phyloP scores from a whole-genome alignment of 2,113 vertebrate species.

The Nothoprocta perdicaria region DNA sequence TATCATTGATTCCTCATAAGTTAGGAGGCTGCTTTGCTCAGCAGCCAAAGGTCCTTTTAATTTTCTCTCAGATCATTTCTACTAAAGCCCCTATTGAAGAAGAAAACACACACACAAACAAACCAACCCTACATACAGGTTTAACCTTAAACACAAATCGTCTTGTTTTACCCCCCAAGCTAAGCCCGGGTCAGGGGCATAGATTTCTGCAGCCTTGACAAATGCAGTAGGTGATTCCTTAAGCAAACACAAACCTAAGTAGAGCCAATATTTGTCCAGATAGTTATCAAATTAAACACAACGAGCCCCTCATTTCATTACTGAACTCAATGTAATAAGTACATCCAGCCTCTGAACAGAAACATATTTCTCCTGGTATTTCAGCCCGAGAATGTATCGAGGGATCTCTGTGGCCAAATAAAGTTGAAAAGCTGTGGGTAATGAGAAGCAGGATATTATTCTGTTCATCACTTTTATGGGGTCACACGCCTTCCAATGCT shows the following conservation, averaged over 20 bases:
- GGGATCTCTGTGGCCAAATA: slow-evolving; percentile 30
- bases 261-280: slow-evolving; percentile 9
- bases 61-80: slow-evolving; percentile 1
- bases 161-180: background rate
- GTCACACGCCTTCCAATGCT: slow-evolving; percentile 15
- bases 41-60: slow-evolving; percentile 5
- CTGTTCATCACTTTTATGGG: background rate
- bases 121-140: background rate
- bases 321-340: background rate
- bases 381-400: background rate
- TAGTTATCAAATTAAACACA: slow-evolving; percentile 6
- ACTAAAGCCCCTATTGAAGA: background rate
- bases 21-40: background rate
- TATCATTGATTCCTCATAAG: slow-evolving; percentile 7
- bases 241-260: slow-evolving; percentile 18
- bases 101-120: no score
- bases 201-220: background rate
- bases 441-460: slow-evolving; percentile 53
- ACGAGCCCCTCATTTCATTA: background rate
- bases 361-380: slow-evolving; percentile 53
- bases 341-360: slow-evolving; percentile 27
- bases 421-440: slow-evolving; percentile 8
- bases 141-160: background rate
- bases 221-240: background rate
- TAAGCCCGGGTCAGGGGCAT: background rate